Base-by-base conservation (phyloP, 2,797 vertebrate species). In the Halcyon leucocephala region DNA sequence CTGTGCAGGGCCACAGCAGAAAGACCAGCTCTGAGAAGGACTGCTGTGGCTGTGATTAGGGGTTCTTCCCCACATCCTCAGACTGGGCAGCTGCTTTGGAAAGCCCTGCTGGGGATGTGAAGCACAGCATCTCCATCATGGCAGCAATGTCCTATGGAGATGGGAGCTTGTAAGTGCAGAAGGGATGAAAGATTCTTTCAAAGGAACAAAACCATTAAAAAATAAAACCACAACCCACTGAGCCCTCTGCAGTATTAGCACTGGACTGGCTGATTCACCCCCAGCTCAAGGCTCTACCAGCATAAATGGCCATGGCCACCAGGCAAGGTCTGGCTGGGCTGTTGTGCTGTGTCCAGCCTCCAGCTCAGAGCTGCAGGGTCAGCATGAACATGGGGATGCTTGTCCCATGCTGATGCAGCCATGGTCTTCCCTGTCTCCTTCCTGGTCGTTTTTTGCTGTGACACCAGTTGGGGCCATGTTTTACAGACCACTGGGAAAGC, bases 301-400 rank as follows among this genome's bases (percentile, higher is more conserved):
- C 8, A 64, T 6, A 25, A 62, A 25, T 22, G 55, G 16, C 51
- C 33, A 2, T 0, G 21, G 35, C 37, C 67, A 39, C n/a, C 64
- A 60, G 37, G 12, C 72, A 57, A 55, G 76, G 26, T 15, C 51
- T 76, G 76, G 10, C 51, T 28, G n/a, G 21, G 37, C 16, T 48
- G 28, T 25, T 49, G 46, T 20, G 51, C 49, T 77, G 33, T 1
- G 0, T 61, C 31, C 41, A 61, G 49, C 42, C 52, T 54, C 35
- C 55, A 51, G 16, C 48, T 62, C 17, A 0, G 52, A 55, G 57
- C 70, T 51, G 44, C 39, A 29, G 64, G 33, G 37, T n/a, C 44
- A 70, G 29, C 25, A 10, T 2, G 1, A 37, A 10, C 0, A 0
- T 10, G 42, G n/a, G 35, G 44, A 48, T 2, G 2, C 28, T 24